phyloP scores from a whole-genome alignment of 2,797 vertebrate genomes.

The Alosa sapidissima region DNA sequence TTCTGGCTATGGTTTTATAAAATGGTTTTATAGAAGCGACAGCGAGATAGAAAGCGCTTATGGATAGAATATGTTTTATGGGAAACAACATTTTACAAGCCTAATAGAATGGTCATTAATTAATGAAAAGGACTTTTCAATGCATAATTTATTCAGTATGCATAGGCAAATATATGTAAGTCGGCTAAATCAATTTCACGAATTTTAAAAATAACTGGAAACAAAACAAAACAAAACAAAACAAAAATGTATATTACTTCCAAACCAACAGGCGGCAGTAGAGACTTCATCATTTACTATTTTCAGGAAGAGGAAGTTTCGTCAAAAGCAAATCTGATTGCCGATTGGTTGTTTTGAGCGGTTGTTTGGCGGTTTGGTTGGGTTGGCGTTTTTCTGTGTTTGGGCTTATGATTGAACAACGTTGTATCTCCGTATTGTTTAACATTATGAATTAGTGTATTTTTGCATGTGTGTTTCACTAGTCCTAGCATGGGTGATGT shows the following conservation, averaged over 20 bases:
- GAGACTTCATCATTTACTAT: not conserved
- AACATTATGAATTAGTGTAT: not conserved
- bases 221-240: not conserved
- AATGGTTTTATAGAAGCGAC: not conserved
- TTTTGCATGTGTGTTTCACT: not conserved
- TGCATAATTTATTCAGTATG: not conserved
- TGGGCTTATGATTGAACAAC: not conserved
- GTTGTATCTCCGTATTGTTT: not conserved
- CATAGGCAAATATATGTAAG: no score
- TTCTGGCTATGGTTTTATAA: not conserved
- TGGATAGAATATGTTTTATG: not conserved
- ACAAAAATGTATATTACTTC: not conserved
- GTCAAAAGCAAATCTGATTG: not conserved
- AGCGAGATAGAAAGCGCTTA: not conserved
- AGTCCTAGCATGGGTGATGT: constrained; percentile 74
- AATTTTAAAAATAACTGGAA: not conserved
- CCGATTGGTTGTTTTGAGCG: constrained; percentile 10
- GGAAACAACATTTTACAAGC: not conserved
- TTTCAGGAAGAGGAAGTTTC: not conserved
- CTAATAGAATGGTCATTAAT: not conserved
- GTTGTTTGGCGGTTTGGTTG: constrained; percentile 31
- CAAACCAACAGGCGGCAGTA: not conserved
- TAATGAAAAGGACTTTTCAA: not conserved
- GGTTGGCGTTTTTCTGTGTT: not conserved
- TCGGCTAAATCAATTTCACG: not conserved